These are phyloP conservation scores for Dolomedes plantarius DNA, from an alignment of 2,888 invertebrate genomes.

Conservation along the genomic window DNA sequence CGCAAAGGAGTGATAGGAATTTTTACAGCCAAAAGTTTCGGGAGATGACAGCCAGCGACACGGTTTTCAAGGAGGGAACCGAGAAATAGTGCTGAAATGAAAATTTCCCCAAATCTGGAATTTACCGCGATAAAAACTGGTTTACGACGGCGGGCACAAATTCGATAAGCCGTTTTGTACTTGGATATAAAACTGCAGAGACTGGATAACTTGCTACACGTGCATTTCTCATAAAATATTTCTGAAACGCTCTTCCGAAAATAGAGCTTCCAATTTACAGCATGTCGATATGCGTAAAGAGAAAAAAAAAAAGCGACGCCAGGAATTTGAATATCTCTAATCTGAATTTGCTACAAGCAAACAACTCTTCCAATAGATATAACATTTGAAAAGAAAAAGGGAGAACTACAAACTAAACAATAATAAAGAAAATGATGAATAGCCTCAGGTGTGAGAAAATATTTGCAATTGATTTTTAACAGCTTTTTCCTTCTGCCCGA, in stretches of 20 bases:
- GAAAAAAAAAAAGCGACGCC: no score
- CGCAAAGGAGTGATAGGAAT: slow-evolving; percentile 17
- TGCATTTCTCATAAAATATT: background rate
- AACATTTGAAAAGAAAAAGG: no score
- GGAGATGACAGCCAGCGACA: background rate
- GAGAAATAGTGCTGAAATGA: slow-evolving; percentile 10
- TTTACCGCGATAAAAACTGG: slow-evolving; percentile 14
- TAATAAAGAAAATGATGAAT: no score
- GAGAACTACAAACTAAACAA: no score
- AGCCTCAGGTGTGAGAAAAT: no score
- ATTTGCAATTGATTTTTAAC: no score
- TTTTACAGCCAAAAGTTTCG: slow-evolving; percentile 20
- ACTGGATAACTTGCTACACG: background rate
- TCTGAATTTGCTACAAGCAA: no score
- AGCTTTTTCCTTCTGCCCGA: no score
- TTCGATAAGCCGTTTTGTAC: slow-evolving; percentile 16
- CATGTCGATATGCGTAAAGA: no score
- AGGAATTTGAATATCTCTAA: no score
- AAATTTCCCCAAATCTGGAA: slow-evolving; percentile 13
- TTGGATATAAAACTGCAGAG: background rate
- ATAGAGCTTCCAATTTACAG: no score
- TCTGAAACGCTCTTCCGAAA: background rate
- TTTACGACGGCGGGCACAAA: slow-evolving; percentile 1
- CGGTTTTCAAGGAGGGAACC: background rate
- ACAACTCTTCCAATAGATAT: no score